Conservation (phyloP, 2,113 vertebrate species). For the Corapipo altera region DNA sequence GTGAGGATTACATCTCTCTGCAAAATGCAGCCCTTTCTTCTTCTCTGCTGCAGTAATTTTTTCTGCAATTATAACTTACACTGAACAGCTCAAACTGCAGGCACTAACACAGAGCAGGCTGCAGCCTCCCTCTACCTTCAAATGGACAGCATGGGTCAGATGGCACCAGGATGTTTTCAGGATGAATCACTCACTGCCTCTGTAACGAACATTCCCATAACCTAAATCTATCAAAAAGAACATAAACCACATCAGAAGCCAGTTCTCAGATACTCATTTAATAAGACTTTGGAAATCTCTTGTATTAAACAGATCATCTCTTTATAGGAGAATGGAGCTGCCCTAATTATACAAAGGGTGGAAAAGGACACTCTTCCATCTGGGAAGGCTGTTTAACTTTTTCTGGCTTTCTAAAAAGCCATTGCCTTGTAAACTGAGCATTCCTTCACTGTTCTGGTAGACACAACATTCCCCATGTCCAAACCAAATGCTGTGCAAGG, state of each 20-base stretch:
- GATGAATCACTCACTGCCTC: slow-evolving; percentile 53
- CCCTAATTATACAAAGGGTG: slow-evolving; percentile 5
- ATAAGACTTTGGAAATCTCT: slow-evolving; percentile 47
- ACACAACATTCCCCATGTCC: slow-evolving; percentile 47
- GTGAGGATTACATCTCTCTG: neutral
- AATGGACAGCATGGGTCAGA: slow-evolving; percentile 7
- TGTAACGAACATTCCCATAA: slow-evolving; percentile 39
- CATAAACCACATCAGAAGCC: slow-evolving; percentile 58
- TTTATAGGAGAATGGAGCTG: neutral
- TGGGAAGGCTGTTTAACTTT: slow-evolving; percentile 47
- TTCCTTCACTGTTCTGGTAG: slow-evolving; percentile 25
- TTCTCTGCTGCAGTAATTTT: neutral
- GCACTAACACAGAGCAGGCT: neutral
- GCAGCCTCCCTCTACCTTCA: neutral
- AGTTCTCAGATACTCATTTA: slow-evolving; percentile 29
- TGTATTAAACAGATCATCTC: slow-evolving; percentile 44
- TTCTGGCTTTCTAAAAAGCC: slow-evolving; percentile 50
- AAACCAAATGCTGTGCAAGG: neutral
- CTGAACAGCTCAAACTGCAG: neutral
- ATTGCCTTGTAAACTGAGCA: slow-evolving; percentile 48
- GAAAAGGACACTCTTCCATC: neutral
- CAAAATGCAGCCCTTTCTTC: neutral
- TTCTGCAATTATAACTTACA: neutral
- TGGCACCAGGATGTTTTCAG: slow-evolving; percentile 39
- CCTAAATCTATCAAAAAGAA: slow-evolving; percentile 50